phyloP scores from a whole-genome alignment of 2,888 invertebrate species.

The Drosophila rubida region DNA sequence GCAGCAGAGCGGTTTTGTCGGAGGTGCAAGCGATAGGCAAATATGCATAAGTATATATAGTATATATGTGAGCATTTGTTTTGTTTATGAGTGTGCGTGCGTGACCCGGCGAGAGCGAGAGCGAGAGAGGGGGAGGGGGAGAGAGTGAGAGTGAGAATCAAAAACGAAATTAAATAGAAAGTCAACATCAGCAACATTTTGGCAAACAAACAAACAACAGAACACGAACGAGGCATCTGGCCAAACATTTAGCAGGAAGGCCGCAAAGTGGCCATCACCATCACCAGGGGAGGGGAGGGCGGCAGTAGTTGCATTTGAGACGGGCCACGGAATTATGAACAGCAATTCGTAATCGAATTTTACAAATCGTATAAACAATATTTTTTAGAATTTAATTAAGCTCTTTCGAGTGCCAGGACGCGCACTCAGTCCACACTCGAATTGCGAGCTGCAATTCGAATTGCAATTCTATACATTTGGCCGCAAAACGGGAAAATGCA shows the following conservation, averaged over 20 bases:
- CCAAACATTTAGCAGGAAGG: conserved; percentile 19
- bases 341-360: conserved; percentile 27
- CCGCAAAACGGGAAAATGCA: neutral
- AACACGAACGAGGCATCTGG: conserved; percentile 18
- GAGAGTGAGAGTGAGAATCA: conserved; percentile 34
- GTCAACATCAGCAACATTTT: conserved; percentile 37
- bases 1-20: conserved; percentile 11
- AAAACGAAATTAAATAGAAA: conserved; percentile 53
- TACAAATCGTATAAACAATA: conserved; percentile 12
- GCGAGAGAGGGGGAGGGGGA: neutral
- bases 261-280: conserved; percentile 26
- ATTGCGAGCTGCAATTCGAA: conserved; percentile 9
- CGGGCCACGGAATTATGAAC: conserved; percentile 19
- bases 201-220: neutral
- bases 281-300: neutral
- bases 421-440: neutral
- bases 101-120: neutral
- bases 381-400: conserved; percentile 22
- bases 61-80: conserved; percentile 10
- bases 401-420: neutral
- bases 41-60: conserved; percentile 18
- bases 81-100: conserved; percentile 6
- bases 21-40: conserved; percentile 34
- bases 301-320: conserved; percentile 6
- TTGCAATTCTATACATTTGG: neutral